A percentile compares a stretch with the other conserved stretches of the same genome.
Evolutionary conservation across 2,113 vertebrate species (phyloP).

Genomic region (Rhineura floridana): DNA sequence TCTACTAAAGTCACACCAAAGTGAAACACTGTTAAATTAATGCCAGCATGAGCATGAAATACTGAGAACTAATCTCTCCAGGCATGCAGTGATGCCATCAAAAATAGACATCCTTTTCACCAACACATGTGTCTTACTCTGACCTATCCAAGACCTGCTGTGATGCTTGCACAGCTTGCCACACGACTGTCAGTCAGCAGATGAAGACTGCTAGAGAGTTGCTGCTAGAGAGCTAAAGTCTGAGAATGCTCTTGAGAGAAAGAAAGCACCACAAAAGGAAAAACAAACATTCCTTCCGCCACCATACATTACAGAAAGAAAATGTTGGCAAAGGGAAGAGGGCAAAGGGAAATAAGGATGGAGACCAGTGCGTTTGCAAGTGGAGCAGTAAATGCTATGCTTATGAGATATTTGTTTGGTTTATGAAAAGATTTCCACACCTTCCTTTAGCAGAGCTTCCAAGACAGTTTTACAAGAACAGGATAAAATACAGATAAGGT

Average conservation of each 20-base stretch:
- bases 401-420: background rate
- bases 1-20: constrained; percentile 11
- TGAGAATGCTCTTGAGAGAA: background rate
- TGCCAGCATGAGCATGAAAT: constrained; percentile 8
- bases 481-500: too few relatives aligned
- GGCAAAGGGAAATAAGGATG: background rate
- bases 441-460: too few relatives aligned
- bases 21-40: constrained; percentile 30
- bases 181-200: background rate
- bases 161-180: background rate
- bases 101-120: background rate
- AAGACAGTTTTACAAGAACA: too few relatives aligned
- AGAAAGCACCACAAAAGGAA: background rate
- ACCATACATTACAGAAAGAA: background rate
- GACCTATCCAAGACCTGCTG: background rate
- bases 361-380: background rate
- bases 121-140: background rate
- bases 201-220: background rate
- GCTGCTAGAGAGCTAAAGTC: background rate
- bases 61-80: background rate
- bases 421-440: too few relatives aligned
- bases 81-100: background rate
- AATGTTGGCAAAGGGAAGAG: background rate
- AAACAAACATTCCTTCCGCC: background rate
- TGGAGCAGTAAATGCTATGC: background rate